phyloP scores from a whole-genome alignment of 1,140 invertebrate genomes.

The Atta texana region DNA sequence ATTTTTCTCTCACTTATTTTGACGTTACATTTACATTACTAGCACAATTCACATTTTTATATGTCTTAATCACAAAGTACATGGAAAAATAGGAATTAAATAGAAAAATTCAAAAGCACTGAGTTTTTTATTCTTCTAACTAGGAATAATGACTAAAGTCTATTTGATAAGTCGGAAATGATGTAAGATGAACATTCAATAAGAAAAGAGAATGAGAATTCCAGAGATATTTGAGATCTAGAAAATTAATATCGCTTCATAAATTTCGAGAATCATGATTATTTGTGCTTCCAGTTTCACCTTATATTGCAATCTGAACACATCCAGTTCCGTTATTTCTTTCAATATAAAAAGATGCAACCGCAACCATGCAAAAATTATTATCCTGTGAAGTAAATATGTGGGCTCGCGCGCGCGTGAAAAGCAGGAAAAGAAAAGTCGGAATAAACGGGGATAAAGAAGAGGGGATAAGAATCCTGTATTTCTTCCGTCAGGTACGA shows the following conservation, averaged over 20 bases:
- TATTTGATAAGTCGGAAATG: not conserved
- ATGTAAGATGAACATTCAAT: not conserved
- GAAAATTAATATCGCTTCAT: not conserved
- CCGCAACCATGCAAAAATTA: not conserved
- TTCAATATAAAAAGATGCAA: conserved; percentile 4
- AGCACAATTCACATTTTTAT: not conserved
- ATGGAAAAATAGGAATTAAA: not conserved
- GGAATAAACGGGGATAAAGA: not conserved
- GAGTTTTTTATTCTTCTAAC: not conserved
- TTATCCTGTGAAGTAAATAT: conserved; percentile 23
- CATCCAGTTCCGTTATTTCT: not conserved
- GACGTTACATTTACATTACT: not conserved
- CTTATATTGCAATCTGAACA: not conserved
- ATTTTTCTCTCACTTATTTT: not conserved
- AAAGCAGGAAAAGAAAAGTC: conserved; percentile 59
- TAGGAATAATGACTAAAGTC: not conserved
- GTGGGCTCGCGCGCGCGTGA: conserved; percentile 5
- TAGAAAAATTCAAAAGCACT: not conserved
- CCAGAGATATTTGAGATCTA: no score
- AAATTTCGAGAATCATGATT: not conserved
- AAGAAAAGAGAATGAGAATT: not conserved
- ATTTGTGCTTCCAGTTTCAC: not conserved
- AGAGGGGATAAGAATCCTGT: not conserved
- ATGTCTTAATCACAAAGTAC: not conserved
- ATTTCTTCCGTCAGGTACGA: conserved; percentile 30